phyloP scores from a whole-genome alignment of 1,140 invertebrate genomes.

The Plectrocnemia conspersa region DNA sequence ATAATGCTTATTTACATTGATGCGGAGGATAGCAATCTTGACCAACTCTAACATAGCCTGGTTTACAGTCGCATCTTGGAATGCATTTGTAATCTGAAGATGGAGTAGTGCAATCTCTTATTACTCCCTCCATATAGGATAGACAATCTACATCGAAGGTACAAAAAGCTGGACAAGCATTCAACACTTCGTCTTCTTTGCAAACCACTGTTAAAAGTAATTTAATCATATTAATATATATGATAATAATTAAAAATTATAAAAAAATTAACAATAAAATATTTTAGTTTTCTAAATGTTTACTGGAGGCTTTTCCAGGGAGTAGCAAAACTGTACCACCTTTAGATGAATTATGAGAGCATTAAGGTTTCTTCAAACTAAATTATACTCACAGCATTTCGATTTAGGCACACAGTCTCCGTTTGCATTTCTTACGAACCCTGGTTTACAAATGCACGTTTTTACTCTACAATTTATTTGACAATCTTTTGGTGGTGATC shows the following conservation, averaged over 20 bases:
- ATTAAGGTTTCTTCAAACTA: too few species aligned
- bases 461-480: neutral
- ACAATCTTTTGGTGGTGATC: neutral
- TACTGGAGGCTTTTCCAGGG: too few species aligned
- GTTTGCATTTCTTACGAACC: neutral
- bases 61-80: slow-evolving; percentile 10
- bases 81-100: too few species aligned
- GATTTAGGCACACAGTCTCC: too few species aligned
- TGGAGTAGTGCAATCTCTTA: neutral
- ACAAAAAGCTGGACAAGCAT: slow-evolving; percentile 6
- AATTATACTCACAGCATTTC: too few species aligned
- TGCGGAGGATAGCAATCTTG: neutral
- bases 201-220: too few species aligned
- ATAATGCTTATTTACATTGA: slow-evolving; percentile 8
- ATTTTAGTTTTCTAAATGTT: too few species aligned
- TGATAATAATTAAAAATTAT: too few species aligned
- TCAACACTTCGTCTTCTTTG: slow-evolving; percentile 2
- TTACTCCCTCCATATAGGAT: neutral
- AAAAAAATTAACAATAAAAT: too few species aligned
- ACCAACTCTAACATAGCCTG: neutral
- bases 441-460: neutral
- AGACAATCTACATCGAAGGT: slow-evolving; percentile 5
- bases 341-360: too few species aligned
- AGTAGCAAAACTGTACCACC: too few species aligned
- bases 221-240: too few species aligned